Evolutionary conservation across 2,113 vertebrate genomes (phyloP).

Genomic region (Centrocercus urophasianus): DNA sequence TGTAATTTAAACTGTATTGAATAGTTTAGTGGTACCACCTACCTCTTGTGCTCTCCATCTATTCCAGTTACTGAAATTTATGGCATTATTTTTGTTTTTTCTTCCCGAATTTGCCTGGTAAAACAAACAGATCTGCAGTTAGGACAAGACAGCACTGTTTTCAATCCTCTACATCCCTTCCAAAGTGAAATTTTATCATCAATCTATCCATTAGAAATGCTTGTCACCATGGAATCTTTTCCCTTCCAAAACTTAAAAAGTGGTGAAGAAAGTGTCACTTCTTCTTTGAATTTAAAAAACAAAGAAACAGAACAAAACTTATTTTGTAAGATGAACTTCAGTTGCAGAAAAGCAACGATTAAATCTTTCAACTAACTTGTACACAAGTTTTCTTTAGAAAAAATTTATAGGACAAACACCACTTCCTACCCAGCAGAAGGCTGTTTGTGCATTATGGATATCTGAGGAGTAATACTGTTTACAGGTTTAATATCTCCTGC

Average conservation of each 20-base stretch:
- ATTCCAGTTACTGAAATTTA: background rate
- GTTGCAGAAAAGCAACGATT: background rate
- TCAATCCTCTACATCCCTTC: background rate
- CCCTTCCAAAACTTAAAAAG: background rate
- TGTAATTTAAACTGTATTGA: background rate
- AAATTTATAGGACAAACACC: background rate
- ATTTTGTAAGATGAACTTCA: background rate
- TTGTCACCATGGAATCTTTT: background rate
- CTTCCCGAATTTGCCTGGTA: background rate
- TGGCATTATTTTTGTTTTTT: rapidly evolving
- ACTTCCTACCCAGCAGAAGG: background rate
- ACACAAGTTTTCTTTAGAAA: background rate
- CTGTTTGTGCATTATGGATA: background rate
- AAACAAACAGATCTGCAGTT: background rate
- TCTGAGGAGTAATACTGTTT: background rate
- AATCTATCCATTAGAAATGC: background rate
- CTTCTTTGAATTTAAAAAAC: background rate
- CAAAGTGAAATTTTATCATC: background rate
- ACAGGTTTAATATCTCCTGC: background rate
- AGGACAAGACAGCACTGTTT: background rate
- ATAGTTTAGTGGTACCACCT: rapidly evolving
- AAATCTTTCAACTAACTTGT: background rate
- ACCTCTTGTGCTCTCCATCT: background rate
- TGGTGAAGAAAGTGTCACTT: background rate
- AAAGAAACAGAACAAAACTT: background rate